Base-by-base conservation (phyloP, 2,888 invertebrate genomes). In the Melinopterus prodromus region DNA sequence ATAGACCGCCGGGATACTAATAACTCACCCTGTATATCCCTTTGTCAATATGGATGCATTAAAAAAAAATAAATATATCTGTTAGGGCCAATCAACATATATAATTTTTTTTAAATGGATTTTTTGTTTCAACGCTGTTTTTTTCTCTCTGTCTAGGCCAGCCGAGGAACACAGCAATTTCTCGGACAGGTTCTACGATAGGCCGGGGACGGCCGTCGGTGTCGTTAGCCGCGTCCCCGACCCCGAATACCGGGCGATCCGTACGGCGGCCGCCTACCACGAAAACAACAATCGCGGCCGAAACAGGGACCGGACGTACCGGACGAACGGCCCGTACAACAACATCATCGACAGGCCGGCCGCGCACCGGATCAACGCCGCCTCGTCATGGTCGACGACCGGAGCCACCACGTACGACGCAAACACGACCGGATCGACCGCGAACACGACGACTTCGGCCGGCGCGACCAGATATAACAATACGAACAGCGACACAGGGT, bases 121-220 rank as follows among this genome's bases (percentile, higher is more conserved):
- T 38, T 77, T 71, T 71, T 35, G n/a, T 37, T 16, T 37, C n/a
- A 75, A 38, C 15, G 9, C 14, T 76, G 2, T 6, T 6, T 16
- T 77, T 26, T 14, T 79, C 16, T 76, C n/a, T n/a, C 26, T 76
- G n/a, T 79, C 15, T 86, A 92, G 91, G 87, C 90, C 91, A 83
- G 87, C 90, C 80, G 91, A 91, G 84, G 92, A 92, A 86, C 90
- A 91, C 85, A 88, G 88, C 83, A 88, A 88, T 84, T 91, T 91
- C 86, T 84, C 86, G 83, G 91, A 91, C 82, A 90, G 91, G 84
- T 92, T 91, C 87, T 92, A 91, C 88, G 92, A 91, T 82, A 89
- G 91, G 83, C 86, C 74, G 71, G 71, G 91, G 83, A 86, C 74
- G 71, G 71, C 15, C 26, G 74, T 35, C 36, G 74, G 74, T 74